Conservation (phyloP, 1,140 invertebrate species). For the Drosophila pectinifera region DNA sequence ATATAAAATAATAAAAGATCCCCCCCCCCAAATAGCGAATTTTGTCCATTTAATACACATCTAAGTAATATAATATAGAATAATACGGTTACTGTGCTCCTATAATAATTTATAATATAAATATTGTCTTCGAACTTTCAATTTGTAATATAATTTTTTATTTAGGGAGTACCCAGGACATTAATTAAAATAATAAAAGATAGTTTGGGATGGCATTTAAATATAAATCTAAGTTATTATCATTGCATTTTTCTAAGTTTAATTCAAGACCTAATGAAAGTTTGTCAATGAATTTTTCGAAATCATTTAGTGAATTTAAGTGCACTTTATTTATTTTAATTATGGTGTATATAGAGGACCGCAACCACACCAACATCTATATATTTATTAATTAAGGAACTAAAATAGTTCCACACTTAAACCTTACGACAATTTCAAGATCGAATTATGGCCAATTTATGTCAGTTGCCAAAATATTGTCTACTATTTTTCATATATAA, state of each 20-base stretch:
- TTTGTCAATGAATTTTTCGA: background rate
- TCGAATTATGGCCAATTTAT: conserved; percentile 12
- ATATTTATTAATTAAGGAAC: background rate
- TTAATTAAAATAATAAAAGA: no score
- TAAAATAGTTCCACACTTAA: background rate
- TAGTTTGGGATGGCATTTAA: no score
- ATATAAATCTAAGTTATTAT: background rate
- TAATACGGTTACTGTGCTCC: no score
- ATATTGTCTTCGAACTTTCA: background rate
- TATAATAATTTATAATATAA: no score
- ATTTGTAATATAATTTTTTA: background rate
- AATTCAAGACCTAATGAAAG: no score
- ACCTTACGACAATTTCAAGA: background rate
- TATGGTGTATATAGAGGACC: no score
- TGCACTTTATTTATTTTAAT: no score
- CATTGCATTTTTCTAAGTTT: no score
- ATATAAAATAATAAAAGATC: background rate
- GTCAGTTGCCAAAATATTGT: conserved; percentile 7
- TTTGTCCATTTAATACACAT: no score
- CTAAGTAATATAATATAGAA: no score
- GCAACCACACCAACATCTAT: background rate
- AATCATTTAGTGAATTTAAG: background rate
- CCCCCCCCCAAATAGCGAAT: no score
- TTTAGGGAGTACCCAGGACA: background rate
- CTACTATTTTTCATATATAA: background rate